Evolutionary conservation across 2,888 invertebrate species (phyloP).

Genomic region (Acholoe squamosa): DNA sequence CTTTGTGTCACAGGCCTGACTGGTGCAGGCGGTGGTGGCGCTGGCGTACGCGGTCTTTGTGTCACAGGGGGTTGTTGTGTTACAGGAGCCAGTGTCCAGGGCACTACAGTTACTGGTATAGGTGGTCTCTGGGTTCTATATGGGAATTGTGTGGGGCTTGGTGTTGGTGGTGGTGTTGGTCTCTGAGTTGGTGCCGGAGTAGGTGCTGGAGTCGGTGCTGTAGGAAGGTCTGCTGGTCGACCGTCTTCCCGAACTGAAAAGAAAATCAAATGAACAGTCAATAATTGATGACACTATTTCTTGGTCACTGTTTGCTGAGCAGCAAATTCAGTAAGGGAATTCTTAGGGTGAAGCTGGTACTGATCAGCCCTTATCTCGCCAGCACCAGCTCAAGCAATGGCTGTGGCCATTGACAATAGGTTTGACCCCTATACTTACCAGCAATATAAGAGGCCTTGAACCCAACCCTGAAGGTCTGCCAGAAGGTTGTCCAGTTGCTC

Average conservation of each 20-base stretch:
- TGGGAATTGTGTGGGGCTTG: not conserved
- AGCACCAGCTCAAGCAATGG: no score
- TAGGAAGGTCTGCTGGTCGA: not conserved
- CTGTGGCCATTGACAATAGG: no score
- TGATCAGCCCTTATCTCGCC: no score
- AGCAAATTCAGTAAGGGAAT: no score
- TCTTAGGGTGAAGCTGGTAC: no score
- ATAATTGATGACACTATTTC: no score
- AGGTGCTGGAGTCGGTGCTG: not conserved
- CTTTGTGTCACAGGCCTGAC: not conserved
- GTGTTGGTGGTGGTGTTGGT: not conserved
- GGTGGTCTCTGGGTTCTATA: not conserved
- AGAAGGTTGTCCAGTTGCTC: slow-evolving; percentile 63
- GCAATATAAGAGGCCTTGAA: slow-evolving; percentile 55
- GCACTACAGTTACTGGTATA: not conserved
- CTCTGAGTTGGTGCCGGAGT: not conserved
- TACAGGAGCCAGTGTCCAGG: not conserved
- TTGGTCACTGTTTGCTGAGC: no score
- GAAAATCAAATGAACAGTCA: no score
- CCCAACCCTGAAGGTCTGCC: slow-evolving; percentile 7
- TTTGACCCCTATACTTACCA: slow-evolving; percentile 39
- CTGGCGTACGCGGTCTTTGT: not conserved
- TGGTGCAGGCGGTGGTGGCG: not conserved
- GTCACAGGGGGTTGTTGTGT: not conserved
- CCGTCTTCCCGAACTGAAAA: slow-evolving; percentile 34